phyloP scores from a whole-genome alignment of 2,113 vertebrate species.

The Calypte anna region DNA sequence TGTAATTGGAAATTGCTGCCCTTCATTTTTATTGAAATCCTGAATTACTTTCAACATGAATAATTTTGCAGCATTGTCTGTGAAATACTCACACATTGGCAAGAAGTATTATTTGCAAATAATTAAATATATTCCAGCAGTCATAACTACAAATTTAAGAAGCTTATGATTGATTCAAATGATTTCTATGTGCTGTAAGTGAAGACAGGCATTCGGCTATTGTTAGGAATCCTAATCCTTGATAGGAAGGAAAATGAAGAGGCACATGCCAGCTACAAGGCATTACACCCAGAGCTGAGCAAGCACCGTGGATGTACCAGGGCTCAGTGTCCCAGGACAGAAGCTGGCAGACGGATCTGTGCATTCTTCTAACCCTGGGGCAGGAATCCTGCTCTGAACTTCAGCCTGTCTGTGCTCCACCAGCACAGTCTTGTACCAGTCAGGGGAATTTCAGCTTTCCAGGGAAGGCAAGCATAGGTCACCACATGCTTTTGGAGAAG shows the following conservation, averaged over 20 bases:
- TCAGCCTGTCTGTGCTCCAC: not conserved
- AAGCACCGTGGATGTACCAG: not conserved
- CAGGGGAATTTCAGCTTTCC: not conserved
- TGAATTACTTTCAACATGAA: not conserved
- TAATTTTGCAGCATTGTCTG: not conserved
- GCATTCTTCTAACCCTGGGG: not conserved
- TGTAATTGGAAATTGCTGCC: not conserved
- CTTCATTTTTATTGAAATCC: not conserved
- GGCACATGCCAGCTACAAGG: not conserved
- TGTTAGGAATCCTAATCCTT: not conserved
- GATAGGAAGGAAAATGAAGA: not conserved
- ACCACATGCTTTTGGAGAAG: not conserved
- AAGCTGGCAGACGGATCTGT: not conserved
- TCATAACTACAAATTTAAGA: not conserved
- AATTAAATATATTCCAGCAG: not conserved
- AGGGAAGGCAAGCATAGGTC: not conserved
- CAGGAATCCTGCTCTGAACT: not conserved
- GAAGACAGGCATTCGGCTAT: not conserved
- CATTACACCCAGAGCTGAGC: not conserved
- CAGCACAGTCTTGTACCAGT: slow-evolving; percentile 11
- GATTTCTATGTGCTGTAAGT: not conserved
- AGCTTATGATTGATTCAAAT: not conserved
- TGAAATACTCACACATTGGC: not conserved
- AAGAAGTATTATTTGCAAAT: not conserved
- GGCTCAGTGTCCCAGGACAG: not conserved